Evolutionary conservation across 2,113 vertebrate species (phyloP).

Genomic region (Shinisaurus crocodilurus): DNA sequence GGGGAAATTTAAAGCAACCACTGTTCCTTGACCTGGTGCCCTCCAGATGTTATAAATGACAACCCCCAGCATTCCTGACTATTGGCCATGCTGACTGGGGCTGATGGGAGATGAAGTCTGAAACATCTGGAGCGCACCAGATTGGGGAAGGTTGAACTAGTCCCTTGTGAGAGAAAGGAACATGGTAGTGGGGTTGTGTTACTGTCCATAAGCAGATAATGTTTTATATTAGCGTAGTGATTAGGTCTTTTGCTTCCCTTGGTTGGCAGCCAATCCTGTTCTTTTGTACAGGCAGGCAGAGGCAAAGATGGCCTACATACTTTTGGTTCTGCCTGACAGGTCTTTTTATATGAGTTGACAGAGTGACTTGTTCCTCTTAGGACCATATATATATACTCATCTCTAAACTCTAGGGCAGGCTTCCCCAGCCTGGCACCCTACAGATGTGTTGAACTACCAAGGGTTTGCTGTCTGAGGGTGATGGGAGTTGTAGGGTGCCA

Average conservation of each 20-base stretch:
- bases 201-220: neutral
- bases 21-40: too few species aligned
- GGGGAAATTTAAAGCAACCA: neutral
- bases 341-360: neutral
- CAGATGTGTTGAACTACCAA: neutral
- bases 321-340: neutral
- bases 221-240: neutral
- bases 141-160: too few species aligned
- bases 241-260: neutral
- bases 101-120: too few species aligned
- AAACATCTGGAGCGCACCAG: too few species aligned
- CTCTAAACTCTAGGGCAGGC: neutral
- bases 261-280: neutral
- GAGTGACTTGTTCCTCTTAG: neutral
- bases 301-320: too few species aligned
- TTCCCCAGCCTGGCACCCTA: neutral
- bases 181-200: neutral
- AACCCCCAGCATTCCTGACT: too few species aligned
- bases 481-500: neutral
- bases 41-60: too few species aligned
- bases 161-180: neutral
- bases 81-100: too few species aligned
- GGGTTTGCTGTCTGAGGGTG: neutral
- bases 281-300: neutral
- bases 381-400: too few species aligned